These are phyloP conservation scores for Dicyrtomina minuta DNA, from an alignment of 2,888 invertebrate genomes.

Conservation along the genomic window DNA sequence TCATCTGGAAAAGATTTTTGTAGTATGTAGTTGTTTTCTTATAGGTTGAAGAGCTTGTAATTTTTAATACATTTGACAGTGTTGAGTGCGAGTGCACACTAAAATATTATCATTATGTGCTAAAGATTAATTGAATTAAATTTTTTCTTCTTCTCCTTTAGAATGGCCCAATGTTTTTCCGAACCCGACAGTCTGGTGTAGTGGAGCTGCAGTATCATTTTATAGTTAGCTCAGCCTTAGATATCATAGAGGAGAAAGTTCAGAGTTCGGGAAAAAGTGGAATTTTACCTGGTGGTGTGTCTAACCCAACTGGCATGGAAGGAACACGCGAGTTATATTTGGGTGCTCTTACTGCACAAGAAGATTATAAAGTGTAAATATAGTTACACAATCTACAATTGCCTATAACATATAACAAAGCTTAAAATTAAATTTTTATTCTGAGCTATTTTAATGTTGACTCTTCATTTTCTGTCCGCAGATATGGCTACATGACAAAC, in stretches of 20 bases:
- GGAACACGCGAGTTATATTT: slow-evolving; percentile 87
- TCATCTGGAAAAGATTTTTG: too few relatives aligned
- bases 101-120: too few relatives aligned
- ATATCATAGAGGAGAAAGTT: slow-evolving; percentile 85
- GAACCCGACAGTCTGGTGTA: slow-evolving; percentile 53
- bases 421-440: neutral
- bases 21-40: too few relatives aligned
- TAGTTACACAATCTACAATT: too few relatives aligned
- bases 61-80: too few relatives aligned
- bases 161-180: slow-evolving; percentile 91
- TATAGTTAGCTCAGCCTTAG: slow-evolving; percentile 86
- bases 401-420: too few relatives aligned
- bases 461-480: too few relatives aligned
- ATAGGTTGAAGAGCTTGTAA: too few relatives aligned
- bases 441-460: too few relatives aligned
- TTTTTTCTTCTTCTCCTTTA: slow-evolving; percentile 56
- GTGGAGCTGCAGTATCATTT: slow-evolving; percentile 83
- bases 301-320: slow-evolving; percentile 57
- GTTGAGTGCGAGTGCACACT: too few relatives aligned
- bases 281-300: slow-evolving; percentile 40
- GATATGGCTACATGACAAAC: slow-evolving; percentile 95
- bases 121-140: too few relatives aligned
- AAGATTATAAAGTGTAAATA: slow-evolving; percentile 91
- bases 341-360: slow-evolving; percentile 87
- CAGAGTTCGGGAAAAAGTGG: slow-evolving; percentile 39